These are phyloP conservation scores for Stictocephala bisonia DNA, from an alignment of 2,888 invertebrate species.

Conservation along the genomic window DNA sequence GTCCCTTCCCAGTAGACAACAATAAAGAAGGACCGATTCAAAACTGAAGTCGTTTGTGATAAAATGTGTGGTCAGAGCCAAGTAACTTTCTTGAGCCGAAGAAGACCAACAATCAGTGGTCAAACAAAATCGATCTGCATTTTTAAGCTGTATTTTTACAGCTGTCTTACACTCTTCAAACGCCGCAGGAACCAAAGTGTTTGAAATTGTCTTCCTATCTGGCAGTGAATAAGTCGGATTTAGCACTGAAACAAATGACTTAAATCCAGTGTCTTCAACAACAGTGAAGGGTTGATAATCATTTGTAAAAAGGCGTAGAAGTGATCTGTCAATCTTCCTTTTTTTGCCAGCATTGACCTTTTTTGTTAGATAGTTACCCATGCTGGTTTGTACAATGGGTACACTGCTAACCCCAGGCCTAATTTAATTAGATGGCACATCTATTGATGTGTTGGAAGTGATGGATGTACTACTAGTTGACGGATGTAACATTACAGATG, in stretches of 20 bases:
- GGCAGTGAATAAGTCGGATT: conserved; percentile 11
- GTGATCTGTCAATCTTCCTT: too few relatives aligned
- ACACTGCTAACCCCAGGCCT: too few relatives aligned
- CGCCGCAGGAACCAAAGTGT: conserved; percentile 10
- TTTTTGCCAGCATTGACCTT: too few relatives aligned
- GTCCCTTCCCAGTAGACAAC: conserved; percentile 51
- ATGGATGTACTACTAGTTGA: too few relatives aligned
- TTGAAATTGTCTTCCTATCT: conserved; percentile 17
- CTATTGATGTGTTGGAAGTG: too few relatives aligned
- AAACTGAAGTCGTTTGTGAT: conserved; percentile 56
- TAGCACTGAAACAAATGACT: background rate
- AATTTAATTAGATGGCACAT: too few relatives aligned
- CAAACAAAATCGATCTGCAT: conserved; percentile 49
- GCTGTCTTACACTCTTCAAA: conserved; percentile 18
- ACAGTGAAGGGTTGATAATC: conserved; percentile 33
- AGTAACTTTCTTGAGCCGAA: conserved; percentile 57
- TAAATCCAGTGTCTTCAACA: conserved; percentile 37
- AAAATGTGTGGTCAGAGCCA: conserved; percentile 59
- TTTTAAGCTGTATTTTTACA: background rate
- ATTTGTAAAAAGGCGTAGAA: too few relatives aligned
- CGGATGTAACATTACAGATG: too few relatives aligned
- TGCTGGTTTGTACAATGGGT: too few relatives aligned
- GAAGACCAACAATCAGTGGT: conserved; percentile 62
- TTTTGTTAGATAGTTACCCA: too few relatives aligned
- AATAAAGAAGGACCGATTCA: conserved; percentile 56